phyloP scores from a whole-genome alignment of 2,113 vertebrate species.

The Leptodactylus fuscus region DNA sequence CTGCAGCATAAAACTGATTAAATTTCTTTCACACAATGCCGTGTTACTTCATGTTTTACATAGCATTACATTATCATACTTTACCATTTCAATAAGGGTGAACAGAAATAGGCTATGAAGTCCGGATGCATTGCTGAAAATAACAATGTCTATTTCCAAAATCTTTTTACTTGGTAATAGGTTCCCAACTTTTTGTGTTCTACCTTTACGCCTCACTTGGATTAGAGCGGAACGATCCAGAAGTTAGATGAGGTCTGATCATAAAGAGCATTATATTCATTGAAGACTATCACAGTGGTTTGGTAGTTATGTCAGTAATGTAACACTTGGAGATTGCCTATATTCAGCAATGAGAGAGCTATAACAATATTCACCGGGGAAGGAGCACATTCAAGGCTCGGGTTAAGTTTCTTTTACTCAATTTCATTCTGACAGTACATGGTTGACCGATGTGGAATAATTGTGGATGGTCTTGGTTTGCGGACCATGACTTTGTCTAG shows the following conservation, averaged over 20 bases:
- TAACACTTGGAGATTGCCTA: not conserved
- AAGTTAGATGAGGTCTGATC: not conserved
- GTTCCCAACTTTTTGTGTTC: slow-evolving; percentile 22
- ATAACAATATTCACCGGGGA: too few species aligned
- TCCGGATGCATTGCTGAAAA: not conserved
- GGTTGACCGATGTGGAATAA: too few species aligned
- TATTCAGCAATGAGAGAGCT: not conserved
- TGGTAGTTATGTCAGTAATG: not conserved
- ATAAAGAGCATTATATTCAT: not conserved
- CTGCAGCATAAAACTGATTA: slow-evolving; percentile 33
- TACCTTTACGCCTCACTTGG: not conserved
- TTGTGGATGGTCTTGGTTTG: not conserved
- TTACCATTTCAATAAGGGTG: slow-evolving; percentile 34
- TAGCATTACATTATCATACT: slow-evolving; percentile 53
- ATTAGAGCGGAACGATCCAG: slow-evolving; percentile 10
- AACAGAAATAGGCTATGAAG: slow-evolving; percentile 19
- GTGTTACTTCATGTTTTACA: slow-evolving; percentile 41
- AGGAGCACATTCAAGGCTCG: too few species aligned
- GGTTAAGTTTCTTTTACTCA: too few species aligned
- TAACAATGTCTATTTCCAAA: slow-evolving; percentile 13
- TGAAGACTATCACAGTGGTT: not conserved
- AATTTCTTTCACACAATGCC: slow-evolving; percentile 29
- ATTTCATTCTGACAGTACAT: too few species aligned
- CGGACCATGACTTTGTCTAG: not conserved
- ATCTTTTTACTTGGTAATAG: not conserved